Percentiles rank a stretch among this genome's conserved stretches.
phyloP scores from a whole-genome alignment of 1,140 invertebrate genomes.

The Drosophila miranda region DNA sequence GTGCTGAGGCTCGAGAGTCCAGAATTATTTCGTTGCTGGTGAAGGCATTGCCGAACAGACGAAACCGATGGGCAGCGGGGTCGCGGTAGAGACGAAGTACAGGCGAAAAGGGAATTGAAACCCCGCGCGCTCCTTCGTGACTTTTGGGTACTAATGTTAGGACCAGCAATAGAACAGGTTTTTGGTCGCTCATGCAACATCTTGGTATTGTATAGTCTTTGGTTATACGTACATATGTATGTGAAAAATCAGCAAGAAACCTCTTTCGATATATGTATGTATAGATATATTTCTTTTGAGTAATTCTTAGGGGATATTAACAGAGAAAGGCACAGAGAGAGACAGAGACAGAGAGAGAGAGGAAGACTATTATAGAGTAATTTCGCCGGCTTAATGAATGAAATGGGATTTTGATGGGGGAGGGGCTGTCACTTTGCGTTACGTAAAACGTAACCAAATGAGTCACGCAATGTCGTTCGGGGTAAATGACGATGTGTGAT shows the following conservation, averaged over 20 bases:
- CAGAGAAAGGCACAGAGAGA: constrained; percentile 30
- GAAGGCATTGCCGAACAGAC: no score
- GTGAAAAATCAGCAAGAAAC: constrained; percentile 38
- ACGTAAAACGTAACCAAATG: constrained; percentile 78
- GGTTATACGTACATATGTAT: no score
- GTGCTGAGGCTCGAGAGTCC: no score
- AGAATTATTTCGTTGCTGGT: no score
- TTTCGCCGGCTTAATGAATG: constrained; percentile 31
- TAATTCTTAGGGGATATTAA: constrained; percentile 23
- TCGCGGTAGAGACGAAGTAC: no score
- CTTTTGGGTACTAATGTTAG: no score
- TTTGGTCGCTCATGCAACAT: no score
- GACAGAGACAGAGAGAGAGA: constrained; percentile 17
- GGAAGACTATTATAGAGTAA: constrained; percentile 7
- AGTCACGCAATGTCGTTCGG: constrained; percentile 80
- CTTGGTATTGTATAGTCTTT: no score
- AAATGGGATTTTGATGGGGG: background rate
- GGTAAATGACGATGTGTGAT: constrained; percentile 60
- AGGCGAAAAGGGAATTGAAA: no score
- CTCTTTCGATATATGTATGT: constrained; percentile 29
- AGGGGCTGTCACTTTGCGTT: constrained; percentile 40
- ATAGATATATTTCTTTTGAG: background rate
- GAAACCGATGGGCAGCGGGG: no score
- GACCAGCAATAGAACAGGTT: no score
- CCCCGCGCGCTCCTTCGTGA: no score